Evolutionary conservation across 2,113 vertebrate genomes (phyloP).

Genomic region (Tylochromis polylepis): DNA sequence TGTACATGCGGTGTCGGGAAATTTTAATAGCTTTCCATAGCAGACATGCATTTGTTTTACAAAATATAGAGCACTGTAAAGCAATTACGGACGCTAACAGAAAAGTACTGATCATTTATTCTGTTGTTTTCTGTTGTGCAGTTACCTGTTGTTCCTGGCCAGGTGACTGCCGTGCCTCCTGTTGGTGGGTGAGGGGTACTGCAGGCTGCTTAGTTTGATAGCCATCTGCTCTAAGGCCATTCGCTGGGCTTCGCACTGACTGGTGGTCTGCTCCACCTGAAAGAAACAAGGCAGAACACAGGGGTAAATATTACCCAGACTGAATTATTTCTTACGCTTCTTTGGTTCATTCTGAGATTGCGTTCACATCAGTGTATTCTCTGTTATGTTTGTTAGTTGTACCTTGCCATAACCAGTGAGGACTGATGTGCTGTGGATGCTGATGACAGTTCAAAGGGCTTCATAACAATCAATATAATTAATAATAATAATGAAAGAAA

Average conservation of each 20-base stretch:
- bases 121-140: not conserved
- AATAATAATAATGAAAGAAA: not conserved
- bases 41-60: not conserved
- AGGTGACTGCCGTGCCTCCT: conserved; percentile 79
- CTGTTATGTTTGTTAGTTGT: not conserved
- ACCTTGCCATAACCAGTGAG: not conserved
- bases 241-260: conserved; percentile 83
- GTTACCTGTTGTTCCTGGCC: conserved; percentile 82
- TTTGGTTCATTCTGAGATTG: not conserved
- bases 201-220: conserved; percentile 83
- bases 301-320: fast-evolving
- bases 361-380: not conserved
- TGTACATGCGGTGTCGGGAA: not conserved
- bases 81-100: not conserved
- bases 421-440: not conserved
- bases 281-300: not conserved
- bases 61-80: not conserved
- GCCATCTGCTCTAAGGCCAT: conserved; percentile 92
- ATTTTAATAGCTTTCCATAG: not conserved
- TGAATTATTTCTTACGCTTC: not conserved
- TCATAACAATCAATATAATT: not conserved
- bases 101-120: not conserved
- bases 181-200: conserved; percentile 77
- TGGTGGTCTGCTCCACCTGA: conserved; percentile 79
- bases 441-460: not conserved